These are phyloP conservation scores for Drosophila nr. perissopoda DNA, from an alignment of 2,888 invertebrate species.

Conservation along the genomic window DNA sequence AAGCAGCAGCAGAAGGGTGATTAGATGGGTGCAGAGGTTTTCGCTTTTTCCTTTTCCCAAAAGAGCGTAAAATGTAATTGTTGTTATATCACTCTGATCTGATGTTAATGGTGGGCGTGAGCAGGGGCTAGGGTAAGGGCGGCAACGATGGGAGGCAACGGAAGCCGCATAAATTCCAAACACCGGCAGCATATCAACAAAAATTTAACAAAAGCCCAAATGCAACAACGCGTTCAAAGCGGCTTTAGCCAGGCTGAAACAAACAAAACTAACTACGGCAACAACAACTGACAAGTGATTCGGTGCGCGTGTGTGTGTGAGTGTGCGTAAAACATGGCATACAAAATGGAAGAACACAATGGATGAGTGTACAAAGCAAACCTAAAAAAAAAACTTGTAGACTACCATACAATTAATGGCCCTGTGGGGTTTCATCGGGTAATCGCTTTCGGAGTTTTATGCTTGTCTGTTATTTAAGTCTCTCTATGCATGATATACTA, in stretches of 20 bases:
- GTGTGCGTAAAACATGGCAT: slow-evolving; percentile 38
- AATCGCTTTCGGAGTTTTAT: slow-evolving; percentile 57
- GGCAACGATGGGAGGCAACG: slow-evolving; percentile 21
- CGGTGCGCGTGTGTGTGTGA: slow-evolving; percentile 19
- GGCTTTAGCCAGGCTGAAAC: slow-evolving; percentile 62
- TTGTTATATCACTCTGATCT: slow-evolving; percentile 36
- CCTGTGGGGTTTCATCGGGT: slow-evolving; percentile 76
- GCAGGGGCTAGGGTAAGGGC: slow-evolving; percentile 8
- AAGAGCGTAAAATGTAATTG: slow-evolving; percentile 50
- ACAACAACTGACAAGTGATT: slow-evolving; percentile 27
- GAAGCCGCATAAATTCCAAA: slow-evolving; percentile 81
- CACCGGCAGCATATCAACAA: slow-evolving; percentile 68
- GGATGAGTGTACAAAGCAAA: slow-evolving; percentile 24
- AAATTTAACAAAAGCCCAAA: slow-evolving; percentile 52
- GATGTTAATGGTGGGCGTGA: slow-evolving; percentile 15
- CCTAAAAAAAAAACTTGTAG: slow-evolving; percentile 44
- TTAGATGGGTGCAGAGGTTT: not conserved
- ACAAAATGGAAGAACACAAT: slow-evolving; percentile 50
- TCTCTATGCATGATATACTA: slow-evolving; percentile 4
- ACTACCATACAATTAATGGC: slow-evolving; percentile 78
- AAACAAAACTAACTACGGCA: slow-evolving; percentile 60
- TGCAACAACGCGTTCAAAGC: slow-evolving; percentile 66
- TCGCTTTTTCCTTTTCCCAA: slow-evolving; percentile 2
- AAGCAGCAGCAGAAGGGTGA: not conserved
- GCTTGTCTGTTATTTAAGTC: slow-evolving; percentile 33